Evolutionary conservation across 2,888 invertebrate genomes (phyloP), one percentile per base, ranked within the genome.

Genomic region (Acleris sparsana): DNA sequence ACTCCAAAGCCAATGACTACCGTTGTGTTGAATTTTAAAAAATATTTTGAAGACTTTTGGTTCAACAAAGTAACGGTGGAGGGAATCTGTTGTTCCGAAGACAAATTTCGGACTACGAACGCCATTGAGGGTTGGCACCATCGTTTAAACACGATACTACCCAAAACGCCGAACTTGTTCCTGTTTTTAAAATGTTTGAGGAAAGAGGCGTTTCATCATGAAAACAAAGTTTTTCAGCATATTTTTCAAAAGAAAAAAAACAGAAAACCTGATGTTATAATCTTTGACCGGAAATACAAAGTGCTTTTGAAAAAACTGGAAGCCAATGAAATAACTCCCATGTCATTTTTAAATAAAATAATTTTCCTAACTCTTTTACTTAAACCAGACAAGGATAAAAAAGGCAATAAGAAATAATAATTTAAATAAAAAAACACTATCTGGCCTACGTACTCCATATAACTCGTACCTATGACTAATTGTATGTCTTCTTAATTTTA

Each of bases 281-380:
- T 22, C 22, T 22, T 22, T 22, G 22, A 22, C 22, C 22, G 22
- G 22, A 22, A 22, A 22, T 22, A 22, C 22, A 22, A 22, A 22
- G 22, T 22, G 22, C 22, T 22, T 22, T 22, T 22, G 22, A 22
- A 22, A 22, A 55, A 55, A 55, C 39, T 39, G 39, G 43, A 55
- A 43, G 53, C 55, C 55, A 55, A 55, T 55, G 55, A 55, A 55
- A 55, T 55, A 55, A 43, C 55, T 55, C 55, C 55, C 55, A 43
- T 55, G 43, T 55, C 20, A 55, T 55, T 55, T 55, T 55, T 55
- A 55, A 55, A 55, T 55, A 55, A 55, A 55, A 55, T 55, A 55
- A 55, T 55, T 55, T 55, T 53, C 55, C 39, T 43, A 20, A 55
- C 39, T 55, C 55, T 55, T 55, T 43, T 55, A 55, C 55, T 55